Evolutionary conservation across 2,888 invertebrate genomes (phyloP).

Genomic region (Napeogenes sylphis): DNA sequence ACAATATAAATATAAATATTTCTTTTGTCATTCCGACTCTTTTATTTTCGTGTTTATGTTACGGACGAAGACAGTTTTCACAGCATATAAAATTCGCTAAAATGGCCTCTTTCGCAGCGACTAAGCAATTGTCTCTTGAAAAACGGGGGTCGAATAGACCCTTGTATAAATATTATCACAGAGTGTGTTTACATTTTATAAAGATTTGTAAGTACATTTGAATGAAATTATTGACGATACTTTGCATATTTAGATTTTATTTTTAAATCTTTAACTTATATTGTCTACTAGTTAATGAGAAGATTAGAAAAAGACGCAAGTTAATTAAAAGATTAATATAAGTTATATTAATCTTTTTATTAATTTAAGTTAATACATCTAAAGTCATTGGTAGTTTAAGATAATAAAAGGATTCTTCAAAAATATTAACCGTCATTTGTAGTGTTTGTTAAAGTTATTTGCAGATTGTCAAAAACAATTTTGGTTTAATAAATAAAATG

Average conservation of each 20-base stretch:
- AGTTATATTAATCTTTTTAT: too few species aligned
- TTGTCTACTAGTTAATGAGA: too few species aligned
- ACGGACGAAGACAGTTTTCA: constrained; percentile 14
- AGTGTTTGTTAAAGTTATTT: background rate
- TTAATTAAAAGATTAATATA: too few species aligned
- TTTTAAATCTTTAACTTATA: too few species aligned
- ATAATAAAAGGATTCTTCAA: background rate
- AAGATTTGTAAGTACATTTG: background rate
- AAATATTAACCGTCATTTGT: background rate
- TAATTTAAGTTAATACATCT: too few species aligned
- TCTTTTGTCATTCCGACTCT: constrained; percentile 13
- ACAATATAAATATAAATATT: constrained; percentile 5
- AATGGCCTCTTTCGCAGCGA: constrained; percentile 21
- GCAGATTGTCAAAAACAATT: background rate
- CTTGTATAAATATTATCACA: constrained; percentile 25
- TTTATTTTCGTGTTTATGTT: constrained; percentile 17
- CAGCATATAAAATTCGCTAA: constrained; percentile 20
- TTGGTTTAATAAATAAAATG: constrained; percentile 3
- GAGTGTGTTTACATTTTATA: constrained; percentile 11
- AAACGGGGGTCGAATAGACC: constrained; percentile 23
- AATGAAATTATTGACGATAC: background rate
- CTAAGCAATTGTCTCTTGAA: constrained; percentile 26
- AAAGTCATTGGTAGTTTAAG: too few species aligned
- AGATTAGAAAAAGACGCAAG: too few species aligned
- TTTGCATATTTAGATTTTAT: background rate